Evolutionary conservation across 2,113 vertebrate species (phyloP), one percentile per base, ranked within the genome.

Genomic region (Dasyprocta punctata): DNA sequence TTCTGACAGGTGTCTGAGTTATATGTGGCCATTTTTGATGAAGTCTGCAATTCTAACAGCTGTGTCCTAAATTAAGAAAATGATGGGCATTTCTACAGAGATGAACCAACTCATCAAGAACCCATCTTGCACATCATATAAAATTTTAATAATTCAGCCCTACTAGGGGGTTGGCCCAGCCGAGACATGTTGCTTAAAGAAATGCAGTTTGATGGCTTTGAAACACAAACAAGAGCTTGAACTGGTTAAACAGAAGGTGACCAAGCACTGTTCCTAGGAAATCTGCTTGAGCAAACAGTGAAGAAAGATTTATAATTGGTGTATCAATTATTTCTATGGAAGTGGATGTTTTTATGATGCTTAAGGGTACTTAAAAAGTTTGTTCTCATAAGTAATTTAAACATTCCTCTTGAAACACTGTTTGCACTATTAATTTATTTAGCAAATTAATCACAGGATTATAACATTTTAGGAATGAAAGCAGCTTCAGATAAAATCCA

Each of bases 361-460:
- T 97, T 94, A 44, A 97, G 87, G 71, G 60, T 86, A 67, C 94
- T 98, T 96, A 86, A 92, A 96, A 97, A 97, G 96, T 97, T 98
- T 96, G 95, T 96, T 96, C 96, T 97, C 96, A 91, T 97, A 97
- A 97, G 95, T 90, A 97, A 97, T 96, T 98, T 96, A 97, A 97
- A 96, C 92, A 97, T 95, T 92, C 82, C 61, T 93, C 95, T 96
- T 97, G 96, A 98, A 98, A 96, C 92, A 83, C 93, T 97, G 65
- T 96, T 98, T 97, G 88, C 67, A 71, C 92, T 97, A 80, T 93
- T 96, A 95, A 98, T 98, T 97, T 97, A 95, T 96, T 97, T 97
- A 96, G 54, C 83, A 98, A 96, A 96, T 95, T 97, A 97, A 95
- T 97, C 87, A 97, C 30, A 80, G 95, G 96, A 94, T 97, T 92